A percentile compares a stretch with the other conserved stretches of the same genome.
phyloP scores from a whole-genome alignment of 2,797 vertebrate species.

The Anguilla pacifica region DNA sequence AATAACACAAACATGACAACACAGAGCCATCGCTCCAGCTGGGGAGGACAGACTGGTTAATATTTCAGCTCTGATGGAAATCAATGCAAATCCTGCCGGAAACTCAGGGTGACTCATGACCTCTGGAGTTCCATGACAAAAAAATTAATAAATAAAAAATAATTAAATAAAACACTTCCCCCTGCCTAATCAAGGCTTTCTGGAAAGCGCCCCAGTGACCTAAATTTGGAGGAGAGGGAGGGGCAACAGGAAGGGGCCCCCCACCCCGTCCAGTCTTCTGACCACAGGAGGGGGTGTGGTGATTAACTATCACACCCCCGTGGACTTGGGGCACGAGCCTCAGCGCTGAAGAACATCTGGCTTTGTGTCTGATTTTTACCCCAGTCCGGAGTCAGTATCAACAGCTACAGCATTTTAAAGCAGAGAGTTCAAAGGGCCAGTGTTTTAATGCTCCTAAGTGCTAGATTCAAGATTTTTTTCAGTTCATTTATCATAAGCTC shows the following conservation, averaged over 20 bases:
- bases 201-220: constrained; percentile 1
- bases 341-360: background rate
- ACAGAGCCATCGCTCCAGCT: background rate
- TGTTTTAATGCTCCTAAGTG: background rate
- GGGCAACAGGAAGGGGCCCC: background rate
- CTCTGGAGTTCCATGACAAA: background rate
- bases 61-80: background rate
- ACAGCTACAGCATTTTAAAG: background rate
- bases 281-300: background rate
- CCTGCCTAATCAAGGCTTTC: background rate
- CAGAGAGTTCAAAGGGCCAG: background rate
- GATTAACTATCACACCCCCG: background rate
- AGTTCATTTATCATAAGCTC: background rate
- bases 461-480: background rate
- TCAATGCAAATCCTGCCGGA: background rate
- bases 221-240: background rate
- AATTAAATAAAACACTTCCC: background rate
- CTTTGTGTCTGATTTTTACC: background rate
- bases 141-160: background rate
- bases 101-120: background rate
- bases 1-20: background rate
- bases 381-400: background rate
- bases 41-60: background rate
- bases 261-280: background rate
- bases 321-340: background rate